Percentiles rank a stretch among this genome's conserved stretches.
These are phyloP conservation scores for Amblyjoppa fuscipennis DNA, from an alignment of 2,888 invertebrate genomes.

Conservation along the genomic window DNA sequence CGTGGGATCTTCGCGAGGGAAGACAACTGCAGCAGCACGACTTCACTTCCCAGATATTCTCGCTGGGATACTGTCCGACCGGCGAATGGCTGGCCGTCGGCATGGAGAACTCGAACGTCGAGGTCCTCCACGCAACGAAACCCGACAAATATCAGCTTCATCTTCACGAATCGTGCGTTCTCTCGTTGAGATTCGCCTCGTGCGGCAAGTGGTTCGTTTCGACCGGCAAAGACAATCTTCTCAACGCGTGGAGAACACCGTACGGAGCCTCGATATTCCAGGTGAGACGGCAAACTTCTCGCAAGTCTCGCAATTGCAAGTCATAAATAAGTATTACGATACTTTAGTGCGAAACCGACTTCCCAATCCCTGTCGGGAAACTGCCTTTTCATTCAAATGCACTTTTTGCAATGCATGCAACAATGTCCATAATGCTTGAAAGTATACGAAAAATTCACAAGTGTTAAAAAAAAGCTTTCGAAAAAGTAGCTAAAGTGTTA, in stretches of 20 bases:
- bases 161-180: slow-evolving; percentile 98
- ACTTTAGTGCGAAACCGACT: no score
- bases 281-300: slow-evolving; percentile 86
- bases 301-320: no score
- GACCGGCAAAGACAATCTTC: slow-evolving; percentile 98
- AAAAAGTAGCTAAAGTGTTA: no score
- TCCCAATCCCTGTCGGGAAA: no score
- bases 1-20: slow-evolving; percentile 98
- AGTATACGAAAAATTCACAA: no score
- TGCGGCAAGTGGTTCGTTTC: slow-evolving; percentile 99
- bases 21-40: slow-evolving; percentile 97
- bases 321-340: no score
- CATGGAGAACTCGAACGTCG: slow-evolving; percentile 99
- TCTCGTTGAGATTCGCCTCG: slow-evolving; percentile 97
- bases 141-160: slow-evolving; percentile 98
- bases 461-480: no score
- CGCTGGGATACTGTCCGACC: slow-evolving; percentile 96
- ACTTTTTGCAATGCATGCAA: neutral
- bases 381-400: no score
- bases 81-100: slow-evolving; percentile 99
- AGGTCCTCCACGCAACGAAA: slow-evolving; percentile 95
- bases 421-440: neutral
- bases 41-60: slow-evolving; percentile 96
- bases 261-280: slow-evolving; percentile 99
- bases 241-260: slow-evolving; percentile 99